phyloP scores from a whole-genome alignment of 2,797 vertebrate genomes.

The Oreochromis mossambicus region DNA sequence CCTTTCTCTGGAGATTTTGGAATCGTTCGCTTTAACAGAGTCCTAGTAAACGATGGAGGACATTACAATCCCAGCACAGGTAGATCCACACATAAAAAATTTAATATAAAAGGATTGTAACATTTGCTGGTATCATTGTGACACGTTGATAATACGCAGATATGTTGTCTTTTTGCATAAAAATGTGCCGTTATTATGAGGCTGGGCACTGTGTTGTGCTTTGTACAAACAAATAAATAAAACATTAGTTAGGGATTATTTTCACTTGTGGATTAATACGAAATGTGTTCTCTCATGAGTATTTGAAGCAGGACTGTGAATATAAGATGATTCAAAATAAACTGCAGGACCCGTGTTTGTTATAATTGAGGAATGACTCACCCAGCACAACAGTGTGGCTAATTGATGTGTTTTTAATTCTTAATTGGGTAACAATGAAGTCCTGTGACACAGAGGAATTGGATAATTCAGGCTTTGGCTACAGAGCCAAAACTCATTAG shows the following conservation, averaged over 20 bases:
- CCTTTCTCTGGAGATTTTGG: conserved; percentile 78
- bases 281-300: neutral
- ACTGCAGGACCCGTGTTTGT: neutral
- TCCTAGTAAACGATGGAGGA: conserved; percentile 92
- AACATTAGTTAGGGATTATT: neutral
- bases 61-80: conserved; percentile 90
- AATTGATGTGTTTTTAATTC: neutral
- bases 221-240: neutral
- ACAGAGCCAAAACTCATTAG: neutral
- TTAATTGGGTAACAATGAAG: neutral
- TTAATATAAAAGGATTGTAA: neutral
- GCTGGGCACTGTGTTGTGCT: neutral
- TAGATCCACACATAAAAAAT: conserved; percentile 44
- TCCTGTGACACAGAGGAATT: neutral
- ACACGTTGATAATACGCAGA: neutral
- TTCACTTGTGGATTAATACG: neutral
- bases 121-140: neutral
- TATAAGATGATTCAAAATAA: neutral
- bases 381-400: neutral
- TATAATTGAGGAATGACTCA: neutral
- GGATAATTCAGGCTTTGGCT: neutral
- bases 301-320: neutral
- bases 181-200: neutral
- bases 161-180: neutral
- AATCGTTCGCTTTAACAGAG: conserved; percentile 88